Conservation (phyloP, 1,140 invertebrate genomes). For the Lasioglossum baleicum region DNA sequence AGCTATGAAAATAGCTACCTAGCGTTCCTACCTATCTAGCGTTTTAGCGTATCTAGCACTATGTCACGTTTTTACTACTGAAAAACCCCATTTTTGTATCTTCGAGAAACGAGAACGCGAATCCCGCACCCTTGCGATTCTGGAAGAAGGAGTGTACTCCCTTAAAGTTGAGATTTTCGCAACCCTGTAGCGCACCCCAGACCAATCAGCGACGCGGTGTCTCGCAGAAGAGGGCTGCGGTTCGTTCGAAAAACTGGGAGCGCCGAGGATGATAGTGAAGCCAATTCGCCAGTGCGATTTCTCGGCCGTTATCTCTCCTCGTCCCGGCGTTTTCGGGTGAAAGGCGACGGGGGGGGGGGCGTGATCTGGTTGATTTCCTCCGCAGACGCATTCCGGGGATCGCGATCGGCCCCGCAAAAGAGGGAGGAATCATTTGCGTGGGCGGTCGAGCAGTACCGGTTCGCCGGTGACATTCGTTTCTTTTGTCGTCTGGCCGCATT, state of each 20-base stretch:
- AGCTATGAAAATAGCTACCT: no score
- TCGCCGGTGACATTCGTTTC: slow-evolving; percentile 59
- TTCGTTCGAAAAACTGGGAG: background rate
- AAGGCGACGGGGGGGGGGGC: background rate
- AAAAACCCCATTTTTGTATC: no score
- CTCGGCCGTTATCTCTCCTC: background rate
- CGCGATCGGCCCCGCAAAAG: slow-evolving; percentile 7
- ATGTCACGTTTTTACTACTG: no score
- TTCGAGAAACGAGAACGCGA: no score
- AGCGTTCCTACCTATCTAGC: no score
- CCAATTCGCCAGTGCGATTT: slow-evolving; percentile 12
- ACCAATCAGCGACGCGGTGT: no score
- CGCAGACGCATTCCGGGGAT: slow-evolving; percentile 17
- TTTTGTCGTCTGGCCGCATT: slow-evolving; percentile 59
- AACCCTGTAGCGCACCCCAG: no score
- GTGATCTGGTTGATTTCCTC: slow-evolving; percentile 21
- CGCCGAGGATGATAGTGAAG: slow-evolving; percentile 19
- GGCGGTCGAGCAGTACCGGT: background rate
- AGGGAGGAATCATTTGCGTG: slow-evolving; percentile 25
- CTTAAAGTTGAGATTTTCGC: no score
- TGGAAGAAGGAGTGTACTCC: no score
- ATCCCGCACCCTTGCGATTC: no score
- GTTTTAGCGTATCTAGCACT: no score
- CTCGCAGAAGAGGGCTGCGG: background rate
- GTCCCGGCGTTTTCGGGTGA: slow-evolving; percentile 12